Percentiles rank a stretch among this genome's conserved stretches.
These are phyloP conservation scores for Caenorhabditis parvicauda DNA, from an alignment of 2,888 invertebrate genomes.

Conservation along the genomic window DNA sequence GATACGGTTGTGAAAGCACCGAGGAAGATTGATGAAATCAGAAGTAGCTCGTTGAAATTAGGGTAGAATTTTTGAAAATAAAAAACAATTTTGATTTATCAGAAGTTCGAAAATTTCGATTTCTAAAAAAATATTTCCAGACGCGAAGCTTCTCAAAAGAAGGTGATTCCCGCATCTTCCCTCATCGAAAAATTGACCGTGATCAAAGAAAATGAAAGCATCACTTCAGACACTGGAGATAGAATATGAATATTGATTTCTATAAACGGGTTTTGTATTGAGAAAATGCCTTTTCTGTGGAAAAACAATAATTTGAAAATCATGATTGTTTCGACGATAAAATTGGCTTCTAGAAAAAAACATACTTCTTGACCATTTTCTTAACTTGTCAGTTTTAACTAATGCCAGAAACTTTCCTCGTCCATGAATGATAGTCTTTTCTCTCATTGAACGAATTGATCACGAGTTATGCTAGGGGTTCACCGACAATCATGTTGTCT, in stretches of 20 bases:
- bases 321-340: too few species aligned
- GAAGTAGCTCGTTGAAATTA: slow-evolving; percentile 25
- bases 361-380: too few species aligned
- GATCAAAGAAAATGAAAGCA: slow-evolving; percentile 41
- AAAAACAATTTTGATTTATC: not conserved
- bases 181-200: slow-evolving; percentile 45
- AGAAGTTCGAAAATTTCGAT: not conserved
- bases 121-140: slow-evolving; percentile 12
- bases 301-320: not conserved
- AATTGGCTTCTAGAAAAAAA: too few species aligned
- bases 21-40: slow-evolving; percentile 14
- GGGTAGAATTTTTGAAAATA: slow-evolving; percentile 7
- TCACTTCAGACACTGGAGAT: slow-evolving; percentile 41
- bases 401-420: too few species aligned
- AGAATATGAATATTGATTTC: slow-evolving; percentile 20
- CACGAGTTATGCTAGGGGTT: too few species aligned
- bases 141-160: slow-evolving; percentile 18
- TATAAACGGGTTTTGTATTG: not conserved
- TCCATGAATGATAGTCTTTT: too few species aligned
- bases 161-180: slow-evolving; percentile 21
- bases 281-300: not conserved
- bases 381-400: too few species aligned
- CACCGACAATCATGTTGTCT: too few species aligned
- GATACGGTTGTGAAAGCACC: not conserved
- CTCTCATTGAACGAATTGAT: too few species aligned